Percentiles rank a stretch among this genome's conserved stretches.
Conservation (phyloP, 2,797 vertebrate genomes). For the Acipenser transmontanus region DNA sequence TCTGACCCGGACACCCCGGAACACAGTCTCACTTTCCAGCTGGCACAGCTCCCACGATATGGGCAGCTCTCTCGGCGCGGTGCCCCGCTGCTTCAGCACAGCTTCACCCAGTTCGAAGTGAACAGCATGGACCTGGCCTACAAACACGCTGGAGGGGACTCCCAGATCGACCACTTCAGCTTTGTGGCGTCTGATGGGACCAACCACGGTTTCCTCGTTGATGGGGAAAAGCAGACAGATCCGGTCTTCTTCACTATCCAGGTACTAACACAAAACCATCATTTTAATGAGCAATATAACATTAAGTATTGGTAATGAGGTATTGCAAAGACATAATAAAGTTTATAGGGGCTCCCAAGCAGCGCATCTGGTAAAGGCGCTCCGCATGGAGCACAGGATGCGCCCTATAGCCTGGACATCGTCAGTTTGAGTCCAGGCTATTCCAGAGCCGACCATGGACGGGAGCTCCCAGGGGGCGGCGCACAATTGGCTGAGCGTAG, state of each 20-base stretch:
- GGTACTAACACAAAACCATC: slow-evolving; percentile 37
- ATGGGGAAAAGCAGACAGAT: slow-evolving; percentile 63
- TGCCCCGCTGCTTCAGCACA: slow-evolving; percentile 42
- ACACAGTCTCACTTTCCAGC: slow-evolving; percentile 61
- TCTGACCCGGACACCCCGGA: slow-evolving; percentile 76
- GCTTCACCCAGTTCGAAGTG: slow-evolving; percentile 78
- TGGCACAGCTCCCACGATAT: slow-evolving; percentile 67
- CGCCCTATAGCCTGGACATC: too few species aligned
- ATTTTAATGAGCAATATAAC: too few species aligned
- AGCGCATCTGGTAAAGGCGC: too few species aligned
- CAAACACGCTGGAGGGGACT: slow-evolving; percentile 62
- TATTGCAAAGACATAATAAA: too few species aligned
- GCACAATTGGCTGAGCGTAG: too few species aligned
- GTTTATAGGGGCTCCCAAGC: too few species aligned
- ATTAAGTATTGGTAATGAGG: too few species aligned
- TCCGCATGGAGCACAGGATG: too few species aligned
- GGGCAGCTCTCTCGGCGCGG: slow-evolving; percentile 65
- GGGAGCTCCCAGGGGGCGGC: too few species aligned
- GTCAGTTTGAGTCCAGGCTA: too few species aligned
- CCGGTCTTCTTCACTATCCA: slow-evolving; percentile 79
- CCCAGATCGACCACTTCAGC: slow-evolving; percentile 70
- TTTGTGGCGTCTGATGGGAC: slow-evolving; percentile 75
- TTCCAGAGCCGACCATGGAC: too few species aligned
- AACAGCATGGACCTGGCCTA: slow-evolving; percentile 69
- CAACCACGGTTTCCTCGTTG: slow-evolving; percentile 72